Conservation (phyloP, 1,140 invertebrate species). For the Lasaia peninsularis region DNA sequence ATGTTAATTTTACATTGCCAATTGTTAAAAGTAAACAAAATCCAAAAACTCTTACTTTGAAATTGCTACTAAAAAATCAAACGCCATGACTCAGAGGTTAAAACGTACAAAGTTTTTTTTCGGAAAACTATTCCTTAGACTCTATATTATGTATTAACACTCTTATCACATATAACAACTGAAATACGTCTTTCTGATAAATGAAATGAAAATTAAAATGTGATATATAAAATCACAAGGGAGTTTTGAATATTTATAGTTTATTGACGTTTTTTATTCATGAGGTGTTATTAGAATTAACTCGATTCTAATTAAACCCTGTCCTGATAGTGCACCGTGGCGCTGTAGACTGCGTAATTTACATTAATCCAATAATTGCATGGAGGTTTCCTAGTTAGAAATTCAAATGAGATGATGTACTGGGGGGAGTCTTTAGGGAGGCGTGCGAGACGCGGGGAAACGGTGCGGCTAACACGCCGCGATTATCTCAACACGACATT, state of each 20-base stretch:
- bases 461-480: slow-evolving; percentile 49
- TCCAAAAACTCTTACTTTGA: too few species aligned
- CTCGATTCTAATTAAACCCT: slow-evolving; percentile 74
- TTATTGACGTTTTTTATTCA: slow-evolving; percentile 28
- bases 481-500: slow-evolving; percentile 42
- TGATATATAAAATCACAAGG: background rate
- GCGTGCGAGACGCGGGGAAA: slow-evolving; percentile 46
- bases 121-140: too few species aligned
- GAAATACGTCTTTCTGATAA: too few species aligned
- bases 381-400: slow-evolving; percentile 94
- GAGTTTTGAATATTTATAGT: slow-evolving; percentile 14
- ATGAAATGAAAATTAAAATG: background rate
- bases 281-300: slow-evolving; percentile 67
- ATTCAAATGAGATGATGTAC: slow-evolving; percentile 91
- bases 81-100: too few species aligned
- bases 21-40: too few species aligned
- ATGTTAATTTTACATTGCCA: too few species aligned
- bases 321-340: slow-evolving; percentile 79
- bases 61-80: too few species aligned
- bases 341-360: slow-evolving; percentile 89
- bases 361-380: slow-evolving; percentile 96
- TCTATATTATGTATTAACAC: too few species aligned
- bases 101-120: too few species aligned
- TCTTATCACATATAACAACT: too few species aligned
- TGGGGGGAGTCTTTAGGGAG: slow-evolving; percentile 51